These are phyloP conservation scores for Apteryx mantelli DNA, from an alignment of 2,113 vertebrate genomes.

Conservation along the genomic window DNA sequence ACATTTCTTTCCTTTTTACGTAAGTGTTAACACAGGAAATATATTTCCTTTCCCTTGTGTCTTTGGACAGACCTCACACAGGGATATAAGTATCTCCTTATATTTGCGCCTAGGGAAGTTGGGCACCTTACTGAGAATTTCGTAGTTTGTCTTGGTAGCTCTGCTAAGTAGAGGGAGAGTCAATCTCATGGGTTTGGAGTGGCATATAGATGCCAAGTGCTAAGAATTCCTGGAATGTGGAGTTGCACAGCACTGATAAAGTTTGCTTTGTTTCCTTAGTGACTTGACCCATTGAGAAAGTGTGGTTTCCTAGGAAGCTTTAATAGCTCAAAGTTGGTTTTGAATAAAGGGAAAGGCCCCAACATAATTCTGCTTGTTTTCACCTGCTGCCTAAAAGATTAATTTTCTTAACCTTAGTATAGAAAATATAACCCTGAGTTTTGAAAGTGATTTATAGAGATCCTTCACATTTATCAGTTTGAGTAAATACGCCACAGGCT, in stretches of 20 bases:
- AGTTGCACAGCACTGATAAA: conserved; percentile 91
- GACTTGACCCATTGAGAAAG: conserved; percentile 87
- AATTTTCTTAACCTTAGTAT: conserved; percentile 74
- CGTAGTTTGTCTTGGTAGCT: conserved; percentile 12
- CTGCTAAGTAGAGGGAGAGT: conserved; percentile 39
- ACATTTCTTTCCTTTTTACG: background rate
- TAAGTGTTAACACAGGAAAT: conserved; percentile 17
- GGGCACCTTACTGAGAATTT: conserved; percentile 26
- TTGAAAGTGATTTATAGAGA: conserved; percentile 68
- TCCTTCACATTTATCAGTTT: conserved; percentile 67
- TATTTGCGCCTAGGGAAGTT: conserved; percentile 2
- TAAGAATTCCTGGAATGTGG: conserved; percentile 95
- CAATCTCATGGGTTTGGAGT: conserved; percentile 64
- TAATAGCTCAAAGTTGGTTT: conserved; percentile 76
- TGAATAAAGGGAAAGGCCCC: conserved; percentile 74
- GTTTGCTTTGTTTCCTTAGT: conserved; percentile 95
- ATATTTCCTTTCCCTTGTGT: background rate
- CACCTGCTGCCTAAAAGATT: conserved; percentile 80
- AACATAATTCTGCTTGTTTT: conserved; percentile 76
- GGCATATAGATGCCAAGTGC: conserved; percentile 86
- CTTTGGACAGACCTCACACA: background rate
- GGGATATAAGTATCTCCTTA: background rate
- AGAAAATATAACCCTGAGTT: conserved; percentile 67
- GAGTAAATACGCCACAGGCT: conserved; percentile 50
- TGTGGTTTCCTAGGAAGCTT: conserved; percentile 81